Conservation (phyloP, 2,888 invertebrate genomes). For the Protophormia terraenovae region DNA sequence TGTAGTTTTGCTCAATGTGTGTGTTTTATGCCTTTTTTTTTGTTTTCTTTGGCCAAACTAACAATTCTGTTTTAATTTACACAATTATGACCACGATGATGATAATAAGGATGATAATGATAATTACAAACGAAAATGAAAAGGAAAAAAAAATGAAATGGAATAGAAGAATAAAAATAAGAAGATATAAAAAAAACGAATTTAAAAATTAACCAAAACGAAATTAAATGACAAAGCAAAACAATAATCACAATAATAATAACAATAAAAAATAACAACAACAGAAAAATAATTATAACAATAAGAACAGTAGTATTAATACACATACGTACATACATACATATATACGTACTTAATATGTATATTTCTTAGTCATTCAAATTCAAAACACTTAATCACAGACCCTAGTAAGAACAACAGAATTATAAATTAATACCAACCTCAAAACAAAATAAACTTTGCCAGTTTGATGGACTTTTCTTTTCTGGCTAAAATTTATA, state of each 20-base stretch:
- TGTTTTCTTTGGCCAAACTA: too few relatives aligned
- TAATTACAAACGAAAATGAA: constrained; percentile 39
- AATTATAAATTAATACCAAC: too few relatives aligned
- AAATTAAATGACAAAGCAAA: constrained; percentile 54
- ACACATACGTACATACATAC: too few relatives aligned
- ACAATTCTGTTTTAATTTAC: constrained; percentile 38
- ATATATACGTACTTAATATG: too few relatives aligned
- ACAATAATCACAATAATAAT: constrained; percentile 33
- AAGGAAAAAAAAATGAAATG: constrained; percentile 18
- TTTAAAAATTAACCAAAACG: constrained; percentile 47
- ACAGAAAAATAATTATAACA: constrained; percentile 24
- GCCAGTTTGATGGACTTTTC: too few relatives aligned
- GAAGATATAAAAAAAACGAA: not conserved
- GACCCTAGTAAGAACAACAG: too few relatives aligned
- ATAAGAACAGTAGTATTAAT: not conserved
- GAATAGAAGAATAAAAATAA: constrained; percentile 31
- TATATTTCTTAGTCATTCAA: too few relatives aligned
- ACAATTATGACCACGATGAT: constrained; percentile 45
- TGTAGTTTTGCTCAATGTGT: not conserved
- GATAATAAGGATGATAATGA: not conserved
- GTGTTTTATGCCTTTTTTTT: too few relatives aligned
- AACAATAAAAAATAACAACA: too few relatives aligned
- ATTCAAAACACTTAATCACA: too few relatives aligned
- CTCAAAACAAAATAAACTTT: too few relatives aligned
- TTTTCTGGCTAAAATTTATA: too few relatives aligned